Evolutionary conservation across 2,797 vertebrate genomes (phyloP).

Genomic region (Tiaroga cobitis): DNA sequence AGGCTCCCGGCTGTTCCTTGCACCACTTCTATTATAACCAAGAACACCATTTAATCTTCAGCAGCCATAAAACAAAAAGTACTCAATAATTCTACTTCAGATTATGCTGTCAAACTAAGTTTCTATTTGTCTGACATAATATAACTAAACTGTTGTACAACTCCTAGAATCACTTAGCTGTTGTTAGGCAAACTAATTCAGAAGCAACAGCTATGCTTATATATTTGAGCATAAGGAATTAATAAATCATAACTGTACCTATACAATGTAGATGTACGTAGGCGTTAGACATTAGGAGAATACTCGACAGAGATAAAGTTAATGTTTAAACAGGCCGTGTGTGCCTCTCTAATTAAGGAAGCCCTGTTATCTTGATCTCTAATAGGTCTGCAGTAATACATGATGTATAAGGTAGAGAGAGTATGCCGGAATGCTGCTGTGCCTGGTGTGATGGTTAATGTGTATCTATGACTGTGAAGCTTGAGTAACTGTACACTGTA

Average conservation of each 20-base stretch:
- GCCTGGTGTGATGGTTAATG: constrained; percentile 75
- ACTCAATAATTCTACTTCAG: background rate
- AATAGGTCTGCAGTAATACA: constrained; percentile 66
- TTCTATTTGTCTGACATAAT: background rate
- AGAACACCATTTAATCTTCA: constrained; percentile 11
- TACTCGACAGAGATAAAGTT: constrained; percentile 41
- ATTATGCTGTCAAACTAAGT: constrained; percentile 4
- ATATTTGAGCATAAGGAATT: background rate
- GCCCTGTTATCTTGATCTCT: constrained; percentile 53
- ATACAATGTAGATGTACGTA: background rate
- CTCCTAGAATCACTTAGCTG: too few species aligned
- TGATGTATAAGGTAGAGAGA: constrained; percentile 63
- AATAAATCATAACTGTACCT: constrained; percentile 3
- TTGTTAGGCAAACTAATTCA: background rate
- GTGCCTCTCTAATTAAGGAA: constrained; percentile 59
- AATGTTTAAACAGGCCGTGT: constrained; percentile 57
- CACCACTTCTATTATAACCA: background rate
- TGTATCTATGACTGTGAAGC: constrained; percentile 54
- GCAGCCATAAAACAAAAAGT: background rate
- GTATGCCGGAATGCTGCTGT: constrained; percentile 64
- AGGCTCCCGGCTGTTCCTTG: background rate
- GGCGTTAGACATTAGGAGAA: constrained; percentile 22
- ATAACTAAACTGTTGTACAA: background rate
- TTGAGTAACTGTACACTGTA: constrained; percentile 45
- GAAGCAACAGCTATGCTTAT: background rate